Base-by-base conservation (phyloP, 2,888 invertebrate species). In the Macrosiphum euphorbiae region DNA sequence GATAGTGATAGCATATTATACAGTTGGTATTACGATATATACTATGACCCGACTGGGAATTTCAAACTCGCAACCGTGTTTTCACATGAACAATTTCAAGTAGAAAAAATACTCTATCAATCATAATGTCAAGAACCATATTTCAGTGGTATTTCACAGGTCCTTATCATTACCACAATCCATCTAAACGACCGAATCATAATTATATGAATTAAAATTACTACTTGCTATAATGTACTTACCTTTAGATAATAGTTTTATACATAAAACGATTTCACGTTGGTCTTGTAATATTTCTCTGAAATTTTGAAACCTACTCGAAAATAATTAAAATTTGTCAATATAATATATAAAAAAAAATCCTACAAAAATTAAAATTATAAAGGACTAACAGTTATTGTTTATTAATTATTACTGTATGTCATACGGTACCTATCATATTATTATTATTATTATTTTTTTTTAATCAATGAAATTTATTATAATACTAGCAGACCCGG, bases 101-200 rank as follows among this genome's bases (percentile, higher is more conserved):
- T 13, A 86, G 47, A 26, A 88, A 88, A 55, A 52, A 52, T 88
- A 55, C 41, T 52, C 26, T 55, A 88, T 88, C 88, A 88, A 88
- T 88, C 88, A 88, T 24, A 26, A 35, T 58, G 88, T 55, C 88
- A 88, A 89, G n/a, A 61, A 89, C 3, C 47, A 47, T 61, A 89
- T 89, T 89, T 24, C 28, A 58, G 28, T 61, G 44, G 55, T 61
- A 78, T 78, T 78, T 89, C 24, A 28, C 24, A 13, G 41, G 44
- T 58, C 24, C 28, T 28, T 61, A 67, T 90, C 58, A 24, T 47
- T 16, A 28, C n/a, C 24, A 20, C 10, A 28, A 88, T 52, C n/a
- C 16, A 52, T 20, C 8, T 5, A 61, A 50, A 28, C 20, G 3
- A 44, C 3, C 13, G 24, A 61, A 44, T n/a, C 28, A n/a, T 90